Conservation (phyloP, 2,113 vertebrate species). For the Tautogolabrus adspersus region DNA sequence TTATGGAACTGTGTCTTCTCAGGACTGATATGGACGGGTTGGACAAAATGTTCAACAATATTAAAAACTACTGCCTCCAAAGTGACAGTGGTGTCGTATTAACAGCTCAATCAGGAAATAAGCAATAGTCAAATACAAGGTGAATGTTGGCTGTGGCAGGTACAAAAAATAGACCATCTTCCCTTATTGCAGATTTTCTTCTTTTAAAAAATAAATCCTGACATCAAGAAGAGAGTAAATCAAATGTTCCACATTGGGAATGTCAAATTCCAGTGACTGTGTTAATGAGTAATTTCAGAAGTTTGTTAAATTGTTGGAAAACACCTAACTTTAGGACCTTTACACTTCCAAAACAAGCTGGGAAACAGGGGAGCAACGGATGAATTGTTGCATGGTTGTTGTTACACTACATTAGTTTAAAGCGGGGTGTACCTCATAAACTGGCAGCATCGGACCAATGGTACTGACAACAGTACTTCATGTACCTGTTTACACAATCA, state of each 20-base stretch:
- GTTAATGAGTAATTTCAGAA: too few relatives aligned
- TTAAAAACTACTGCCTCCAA: neutral
- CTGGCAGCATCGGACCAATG: neutral
- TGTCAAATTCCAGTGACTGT: too few relatives aligned
- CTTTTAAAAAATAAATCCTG: neutral
- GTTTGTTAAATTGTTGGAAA: too few relatives aligned
- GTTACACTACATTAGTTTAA: too few relatives aligned
- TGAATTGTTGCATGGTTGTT: too few relatives aligned
- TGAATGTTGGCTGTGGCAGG: neutral
- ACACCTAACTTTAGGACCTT: too few relatives aligned
- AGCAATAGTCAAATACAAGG: neutral
- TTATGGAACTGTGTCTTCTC: neutral
- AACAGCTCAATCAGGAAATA: neutral
- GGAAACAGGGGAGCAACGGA: too few relatives aligned
- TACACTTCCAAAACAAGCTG: too few relatives aligned
- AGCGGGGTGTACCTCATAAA: too few relatives aligned
- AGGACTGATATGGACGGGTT: neutral
- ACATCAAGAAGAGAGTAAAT: neutral
- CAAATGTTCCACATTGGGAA: too few relatives aligned
- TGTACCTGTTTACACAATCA: too few relatives aligned
- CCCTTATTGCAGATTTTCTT: neutral
- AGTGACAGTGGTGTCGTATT: neutral
- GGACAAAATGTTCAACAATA: neutral
- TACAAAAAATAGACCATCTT: neutral
- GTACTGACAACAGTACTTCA: too few relatives aligned